These are phyloP conservation scores for Hemichromis elongatus DNA, from an alignment of 2,113 vertebrate genomes.

Conservation along the genomic window DNA sequence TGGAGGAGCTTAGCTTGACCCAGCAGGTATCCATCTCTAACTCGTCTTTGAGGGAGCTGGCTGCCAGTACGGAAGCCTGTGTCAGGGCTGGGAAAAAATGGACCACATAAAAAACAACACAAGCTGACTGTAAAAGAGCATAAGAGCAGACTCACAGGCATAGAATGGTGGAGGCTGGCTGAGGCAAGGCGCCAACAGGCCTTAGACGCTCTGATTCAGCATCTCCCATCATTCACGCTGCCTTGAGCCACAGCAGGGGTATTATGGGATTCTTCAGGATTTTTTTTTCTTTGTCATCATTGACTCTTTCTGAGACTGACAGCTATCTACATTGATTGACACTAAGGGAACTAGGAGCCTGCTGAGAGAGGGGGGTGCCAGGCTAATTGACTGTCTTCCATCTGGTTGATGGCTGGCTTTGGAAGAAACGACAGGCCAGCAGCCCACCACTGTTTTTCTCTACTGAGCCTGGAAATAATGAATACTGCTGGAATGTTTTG, in stretches of 20 bases:
- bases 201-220: conserved; percentile 44
- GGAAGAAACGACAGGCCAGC: conserved; percentile 5
- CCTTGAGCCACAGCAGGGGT: conserved; percentile 37
- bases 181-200: conserved; percentile 29
- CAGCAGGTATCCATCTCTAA: conserved; percentile 36
- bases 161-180: background rate
- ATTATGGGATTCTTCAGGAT: conserved; percentile 30
- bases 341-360: conserved; percentile 32
- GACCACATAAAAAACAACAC: conserved; percentile 42
- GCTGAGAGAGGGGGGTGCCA: conserved; percentile 11
- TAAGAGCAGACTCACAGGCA: background rate
- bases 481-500: conserved; percentile 7
- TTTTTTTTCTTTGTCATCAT: conserved; percentile 6
- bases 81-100: conserved; percentile 35
- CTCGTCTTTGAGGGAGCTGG: conserved; percentile 21
- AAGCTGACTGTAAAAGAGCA: conserved; percentile 56
- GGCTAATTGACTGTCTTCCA: conserved; percentile 66
- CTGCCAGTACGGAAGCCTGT: conserved; percentile 8
- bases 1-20: conserved; percentile 40
- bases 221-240: conserved; percentile 42
- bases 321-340: conserved; percentile 68
- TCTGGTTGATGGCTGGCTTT: conserved; percentile 50
- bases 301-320: conserved; percentile 59
- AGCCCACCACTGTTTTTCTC: conserved; percentile 7
- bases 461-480: conserved; percentile 6